Evolutionary conservation across 2,888 invertebrate species (phyloP).

Genomic region (Netelia melanura): DNA sequence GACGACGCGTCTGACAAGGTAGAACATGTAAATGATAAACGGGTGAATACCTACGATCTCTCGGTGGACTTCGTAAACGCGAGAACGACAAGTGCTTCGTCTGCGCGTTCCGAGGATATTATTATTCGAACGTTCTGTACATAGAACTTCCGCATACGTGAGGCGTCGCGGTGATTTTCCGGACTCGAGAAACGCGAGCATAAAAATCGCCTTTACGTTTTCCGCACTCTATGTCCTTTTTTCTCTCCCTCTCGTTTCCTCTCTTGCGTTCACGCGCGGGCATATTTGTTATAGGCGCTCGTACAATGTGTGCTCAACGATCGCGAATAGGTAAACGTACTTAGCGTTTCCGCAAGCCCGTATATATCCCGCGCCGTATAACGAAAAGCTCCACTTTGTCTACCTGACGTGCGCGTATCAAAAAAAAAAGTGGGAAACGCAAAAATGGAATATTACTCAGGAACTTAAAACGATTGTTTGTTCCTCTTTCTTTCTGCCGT

Average conservation of each 20-base stretch:
- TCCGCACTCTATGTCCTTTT: slow-evolving; percentile 39
- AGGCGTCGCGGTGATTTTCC: slow-evolving; percentile 32
- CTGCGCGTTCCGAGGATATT: slow-evolving; percentile 45
- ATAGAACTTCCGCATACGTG: neutral
- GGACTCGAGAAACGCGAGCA: slow-evolving; percentile 34
- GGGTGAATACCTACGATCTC: slow-evolving; percentile 15
- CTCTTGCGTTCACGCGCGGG: slow-evolving; percentile 45
- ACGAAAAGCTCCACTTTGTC: slow-evolving; percentile 26
- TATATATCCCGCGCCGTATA: slow-evolving; percentile 24
- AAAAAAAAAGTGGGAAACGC: neutral
- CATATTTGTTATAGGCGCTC: slow-evolving; percentile 59
- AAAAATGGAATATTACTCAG: neutral
- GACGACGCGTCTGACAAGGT: neutral
- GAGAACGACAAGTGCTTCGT: slow-evolving; percentile 41
- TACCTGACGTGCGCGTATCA: neutral
- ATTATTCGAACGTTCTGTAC: slow-evolving; percentile 45
- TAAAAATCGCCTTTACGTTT: slow-evolving; percentile 63
- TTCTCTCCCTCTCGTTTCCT: slow-evolving; percentile 7
- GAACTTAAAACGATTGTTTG: neutral
- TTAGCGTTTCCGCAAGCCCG: slow-evolving; percentile 62
- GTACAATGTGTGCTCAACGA: slow-evolving; percentile 23
- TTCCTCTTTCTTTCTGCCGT: neutral
- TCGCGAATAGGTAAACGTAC: slow-evolving; percentile 63
- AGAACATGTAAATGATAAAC: slow-evolving; percentile 15
- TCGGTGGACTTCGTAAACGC: slow-evolving; percentile 1